Base-by-base conservation (phyloP, 2,113 vertebrate species). In the Empidonax alnorum region DNA sequence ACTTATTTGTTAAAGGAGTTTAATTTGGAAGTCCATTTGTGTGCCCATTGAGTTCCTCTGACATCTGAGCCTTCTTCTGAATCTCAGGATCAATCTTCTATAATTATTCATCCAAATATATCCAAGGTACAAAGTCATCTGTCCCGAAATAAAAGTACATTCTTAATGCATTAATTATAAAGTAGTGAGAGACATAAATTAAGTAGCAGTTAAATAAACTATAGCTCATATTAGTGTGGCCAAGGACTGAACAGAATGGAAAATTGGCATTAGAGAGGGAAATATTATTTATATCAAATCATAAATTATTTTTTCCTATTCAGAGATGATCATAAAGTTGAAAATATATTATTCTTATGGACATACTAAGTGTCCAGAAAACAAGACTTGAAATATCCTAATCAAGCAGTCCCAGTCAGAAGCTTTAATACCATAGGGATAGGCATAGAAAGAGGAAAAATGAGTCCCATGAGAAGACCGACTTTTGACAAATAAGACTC, bases 391-490 rank as follows among this genome's bases (percentile, higher is more conserved):
- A 81, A 93, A 84, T 56, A 47, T 2, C 6, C 3, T 39, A 39
- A 28, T 41, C 21, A 73, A 41, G 19, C 7, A 23, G 39, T 22
- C 28, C 19, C 31, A 12, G 14, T 47, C 12, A 61, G 28, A 76
- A 28, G 9, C 17, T 86, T 72, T 47, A 47, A 9, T 47, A 33
- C 5, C 18, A 10, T 14, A 65, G 2, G 14, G 6, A 76, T 10
- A 59, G 14, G 22, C 7, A 28, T 52, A 24, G 20, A 9, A 73
- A 58, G n/a, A 66, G 3, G 4, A 41, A 89, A 80, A 85, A 15
- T 3, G 0, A 55, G 13, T 39, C 9, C 5, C 0, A 2, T 49
- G 22, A 62, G 31, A 84, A 62, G 42, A 35, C 12, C 35, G 16
- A 50, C 21, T 76, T 86, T 85, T 91, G 33, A 37, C 17, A 71